Evolutionary conservation across 2,888 invertebrate genomes (phyloP).

Genomic region (Drosophila melanocephala): DNA sequence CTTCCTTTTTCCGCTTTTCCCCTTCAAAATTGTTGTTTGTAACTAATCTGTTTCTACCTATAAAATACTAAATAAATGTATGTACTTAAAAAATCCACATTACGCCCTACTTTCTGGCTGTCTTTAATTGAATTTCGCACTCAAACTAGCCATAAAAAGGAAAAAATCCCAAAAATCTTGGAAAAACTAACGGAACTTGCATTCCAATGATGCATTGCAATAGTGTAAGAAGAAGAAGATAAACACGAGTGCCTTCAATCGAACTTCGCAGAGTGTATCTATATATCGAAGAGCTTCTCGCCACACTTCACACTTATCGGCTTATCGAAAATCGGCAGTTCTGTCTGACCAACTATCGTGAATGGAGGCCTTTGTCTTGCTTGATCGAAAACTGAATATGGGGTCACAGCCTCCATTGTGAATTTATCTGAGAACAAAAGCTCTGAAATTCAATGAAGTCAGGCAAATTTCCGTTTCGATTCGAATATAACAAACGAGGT

Average conservation of each 20-base stretch:
- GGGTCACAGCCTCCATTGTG: neutral
- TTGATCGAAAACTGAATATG: neutral
- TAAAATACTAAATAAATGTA: neutral
- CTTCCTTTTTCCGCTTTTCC: no score
- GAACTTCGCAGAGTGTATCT: neutral
- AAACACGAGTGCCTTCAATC: neutral
- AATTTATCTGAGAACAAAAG: neutral
- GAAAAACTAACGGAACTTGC: neutral
- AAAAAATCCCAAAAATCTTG: neutral
- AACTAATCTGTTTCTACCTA: neutral
- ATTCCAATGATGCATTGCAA: neutral
- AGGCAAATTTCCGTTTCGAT: conserved; percentile 1
- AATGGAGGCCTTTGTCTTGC: neutral
- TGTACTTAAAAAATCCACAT: neutral
- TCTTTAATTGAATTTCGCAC: no score
- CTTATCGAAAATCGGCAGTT: neutral
- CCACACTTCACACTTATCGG: neutral
- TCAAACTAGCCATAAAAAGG: no score
- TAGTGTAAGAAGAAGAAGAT: no score
- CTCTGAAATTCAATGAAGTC: neutral
- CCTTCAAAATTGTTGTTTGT: neutral
- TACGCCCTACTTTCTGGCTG: neutral
- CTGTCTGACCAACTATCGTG: neutral
- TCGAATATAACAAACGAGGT: neutral
- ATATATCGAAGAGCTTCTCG: neutral